phyloP scores from a whole-genome alignment of 2,797 vertebrate species.

The Momotus momota region DNA sequence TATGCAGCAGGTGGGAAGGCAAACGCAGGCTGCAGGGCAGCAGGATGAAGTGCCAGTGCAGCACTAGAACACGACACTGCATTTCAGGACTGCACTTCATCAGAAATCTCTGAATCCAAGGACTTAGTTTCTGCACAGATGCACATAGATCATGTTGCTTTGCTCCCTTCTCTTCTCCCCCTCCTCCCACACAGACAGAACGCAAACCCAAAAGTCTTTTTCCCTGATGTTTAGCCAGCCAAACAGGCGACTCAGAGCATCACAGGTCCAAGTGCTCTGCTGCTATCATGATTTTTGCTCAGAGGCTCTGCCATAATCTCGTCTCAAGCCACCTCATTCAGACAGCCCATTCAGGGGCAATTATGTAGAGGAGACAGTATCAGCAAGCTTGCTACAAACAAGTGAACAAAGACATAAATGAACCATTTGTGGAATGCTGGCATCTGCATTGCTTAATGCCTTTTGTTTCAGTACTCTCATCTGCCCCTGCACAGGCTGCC shows the following conservation, averaged over 20 bases:
- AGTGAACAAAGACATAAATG: constrained; percentile 56
- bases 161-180: background rate
- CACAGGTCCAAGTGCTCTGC: background rate
- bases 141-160: background rate
- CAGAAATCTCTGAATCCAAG: background rate
- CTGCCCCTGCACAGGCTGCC: background rate
- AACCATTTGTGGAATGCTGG: background rate
- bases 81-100: background rate
- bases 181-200: background rate
- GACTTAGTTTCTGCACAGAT: background rate
- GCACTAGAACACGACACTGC: background rate
- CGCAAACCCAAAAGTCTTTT: background rate
- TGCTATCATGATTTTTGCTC: background rate
- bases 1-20: background rate
- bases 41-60: background rate
- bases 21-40: background rate
- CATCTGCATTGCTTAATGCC: constrained; percentile 20
- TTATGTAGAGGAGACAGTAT: background rate
- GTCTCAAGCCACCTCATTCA: background rate
- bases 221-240: background rate
- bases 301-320: background rate
- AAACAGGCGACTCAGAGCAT: background rate
- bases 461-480: constrained; percentile 7
- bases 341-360: background rate
- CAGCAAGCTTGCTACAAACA: background rate